phyloP scores from a whole-genome alignment of 2,888 invertebrate genomes.

The Machimus atricapillus region DNA sequence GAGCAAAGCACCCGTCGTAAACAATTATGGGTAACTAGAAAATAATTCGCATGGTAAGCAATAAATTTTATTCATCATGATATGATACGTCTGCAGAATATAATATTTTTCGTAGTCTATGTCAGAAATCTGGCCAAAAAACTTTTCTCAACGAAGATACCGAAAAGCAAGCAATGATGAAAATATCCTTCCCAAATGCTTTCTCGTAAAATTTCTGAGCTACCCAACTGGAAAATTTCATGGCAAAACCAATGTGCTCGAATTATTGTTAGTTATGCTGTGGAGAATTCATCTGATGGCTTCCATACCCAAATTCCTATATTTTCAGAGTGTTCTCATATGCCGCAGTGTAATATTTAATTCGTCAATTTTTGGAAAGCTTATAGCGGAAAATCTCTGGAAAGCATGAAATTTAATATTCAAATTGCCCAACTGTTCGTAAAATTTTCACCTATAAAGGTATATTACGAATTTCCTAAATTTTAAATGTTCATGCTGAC shows the following conservation, averaged over 20 bases:
- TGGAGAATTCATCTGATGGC: background rate
- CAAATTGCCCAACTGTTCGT: too few species aligned
- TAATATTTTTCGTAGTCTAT: background rate
- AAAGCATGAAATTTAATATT: background rate
- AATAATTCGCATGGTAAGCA: background rate
- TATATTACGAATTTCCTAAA: too few species aligned
- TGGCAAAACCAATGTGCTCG: background rate
- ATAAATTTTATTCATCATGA: background rate
- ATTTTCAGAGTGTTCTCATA: background rate
- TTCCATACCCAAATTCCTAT: background rate
- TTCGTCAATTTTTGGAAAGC: background rate
- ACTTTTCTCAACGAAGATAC: background rate
- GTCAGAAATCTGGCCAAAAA: background rate
- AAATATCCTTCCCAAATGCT: background rate
- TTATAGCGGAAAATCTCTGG: background rate
- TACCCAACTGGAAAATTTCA: background rate
- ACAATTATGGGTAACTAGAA: background rate
- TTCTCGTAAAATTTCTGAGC: background rate
- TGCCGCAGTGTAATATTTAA: background rate
- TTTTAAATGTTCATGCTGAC: too few species aligned
- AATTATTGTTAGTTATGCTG: background rate
- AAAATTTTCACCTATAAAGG: too few species aligned
- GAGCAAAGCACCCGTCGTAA: background rate
- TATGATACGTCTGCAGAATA: background rate
- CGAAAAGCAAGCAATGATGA: background rate